Evolutionary conservation across 2,113 vertebrate genomes (phyloP), one percentile per base, ranked within the genome.

Genomic region (Crotalus viridis): DNA sequence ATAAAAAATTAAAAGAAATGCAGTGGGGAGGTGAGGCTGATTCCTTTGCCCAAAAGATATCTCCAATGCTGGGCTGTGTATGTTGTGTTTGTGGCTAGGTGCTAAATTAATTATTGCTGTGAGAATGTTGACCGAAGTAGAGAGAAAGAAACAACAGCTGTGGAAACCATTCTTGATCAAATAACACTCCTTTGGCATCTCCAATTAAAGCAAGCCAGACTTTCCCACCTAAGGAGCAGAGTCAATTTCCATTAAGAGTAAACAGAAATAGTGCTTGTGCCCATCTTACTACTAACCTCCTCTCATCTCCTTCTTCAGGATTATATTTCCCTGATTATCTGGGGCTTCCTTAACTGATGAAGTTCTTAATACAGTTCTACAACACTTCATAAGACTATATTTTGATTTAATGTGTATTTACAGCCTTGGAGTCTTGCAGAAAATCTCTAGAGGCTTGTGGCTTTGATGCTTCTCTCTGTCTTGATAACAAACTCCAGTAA

Each of bases 401-500:
- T 89, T 93, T 33, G 55, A 22, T 61, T 90, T 54, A 52, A 90
- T 28, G 92, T 94, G 94, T 96, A 89, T 52, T 93, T 86, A 93
- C 59, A 93, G 95, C 91, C 0, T 93, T 95, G 0, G 92, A 96
- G 94, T 93, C 39, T 90, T 87, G 94, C 89, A 87, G 0, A 59
- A 95, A 95, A 95, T 96, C 95, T 96, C 95, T 95, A 92, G 95
- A 94, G 93, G 94, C 95, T 96, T 96, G 96, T 96, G 95, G 6
- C 89, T 55, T 89, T 88, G 87, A 88, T 96, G 96, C 96, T 96
- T 95, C 95, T 96, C 94, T 95, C 95, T 94, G 0, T 28, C 95
- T 97, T 95, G 97, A 96, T 96, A 97, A 96, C 95, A 81, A 90
- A 95, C 95, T 94, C 95, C 96, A 96, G 96, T 97, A 97, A 97